Evolutionary conservation across 1,140 invertebrate species (phyloP).

Genomic region (Anastrepha ludens): DNA sequence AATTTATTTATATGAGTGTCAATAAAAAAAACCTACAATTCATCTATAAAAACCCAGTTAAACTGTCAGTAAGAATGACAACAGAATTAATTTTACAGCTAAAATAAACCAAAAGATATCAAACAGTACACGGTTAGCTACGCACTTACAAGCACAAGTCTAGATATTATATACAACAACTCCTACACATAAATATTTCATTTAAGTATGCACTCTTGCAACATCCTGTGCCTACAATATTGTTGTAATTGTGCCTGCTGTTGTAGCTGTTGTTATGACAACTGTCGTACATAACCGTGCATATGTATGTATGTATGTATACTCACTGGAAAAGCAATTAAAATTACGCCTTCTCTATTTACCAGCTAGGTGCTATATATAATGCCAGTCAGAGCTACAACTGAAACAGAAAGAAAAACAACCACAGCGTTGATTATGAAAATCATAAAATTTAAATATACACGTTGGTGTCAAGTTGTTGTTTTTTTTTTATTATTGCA

Average conservation of each 20-base stretch:
- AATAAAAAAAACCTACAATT: neutral
- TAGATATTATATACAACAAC: neutral
- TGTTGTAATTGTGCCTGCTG: neutral
- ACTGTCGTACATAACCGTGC: neutral
- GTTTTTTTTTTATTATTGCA: neutral
- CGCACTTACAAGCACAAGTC: neutral
- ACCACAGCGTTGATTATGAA: slow-evolving; percentile 46
- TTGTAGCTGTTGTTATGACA: neutral
- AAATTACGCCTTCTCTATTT: slow-evolving; percentile 41
- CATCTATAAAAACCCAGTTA: neutral
- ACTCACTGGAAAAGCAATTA: slow-evolving; percentile 40
- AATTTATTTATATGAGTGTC: neutral
- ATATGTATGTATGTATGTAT: neutral
- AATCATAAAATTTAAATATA: slow-evolving; percentile 53
- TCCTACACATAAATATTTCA: neutral
- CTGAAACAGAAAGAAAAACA: neutral
- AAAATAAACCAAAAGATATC: neutral
- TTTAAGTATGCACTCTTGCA: slow-evolving; percentile 18
- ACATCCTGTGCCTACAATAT: neutral
- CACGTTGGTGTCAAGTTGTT: slow-evolving; percentile 38
- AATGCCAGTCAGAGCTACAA: neutral
- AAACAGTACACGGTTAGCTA: neutral
- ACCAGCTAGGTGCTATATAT: neutral
- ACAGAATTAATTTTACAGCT: neutral
- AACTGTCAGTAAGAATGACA: neutral